A percentile compares a stretch with the other conserved stretches of the same genome.
Evolutionary conservation across 2,888 invertebrate species (phyloP).

Genomic region (Sinodicranocentrus sp.): DNA sequence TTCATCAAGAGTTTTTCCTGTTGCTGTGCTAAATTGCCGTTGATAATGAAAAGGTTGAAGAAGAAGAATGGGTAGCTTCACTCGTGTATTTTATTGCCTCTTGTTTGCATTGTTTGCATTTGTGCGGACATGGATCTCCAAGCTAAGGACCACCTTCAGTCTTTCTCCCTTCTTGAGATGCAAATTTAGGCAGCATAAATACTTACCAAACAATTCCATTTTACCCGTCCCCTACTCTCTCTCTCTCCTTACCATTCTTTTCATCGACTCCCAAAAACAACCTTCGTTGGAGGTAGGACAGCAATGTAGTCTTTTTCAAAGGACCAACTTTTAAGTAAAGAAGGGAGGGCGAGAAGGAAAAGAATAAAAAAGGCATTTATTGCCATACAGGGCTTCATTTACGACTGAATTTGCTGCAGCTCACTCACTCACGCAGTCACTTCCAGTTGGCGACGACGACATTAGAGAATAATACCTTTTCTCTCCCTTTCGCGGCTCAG

Average conservation of each 20-base stretch:
- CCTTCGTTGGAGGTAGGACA: slow-evolving; percentile 58
- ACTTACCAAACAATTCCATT: slow-evolving; percentile 57
- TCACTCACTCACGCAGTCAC: no score
- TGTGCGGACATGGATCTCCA: no score
- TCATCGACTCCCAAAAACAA: slow-evolving; percentile 26
- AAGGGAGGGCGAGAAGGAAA: slow-evolving; percentile 22
- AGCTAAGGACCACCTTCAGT: slow-evolving; percentile 40
- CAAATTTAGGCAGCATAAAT: slow-evolving; percentile 55
- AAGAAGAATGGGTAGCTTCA: no score
- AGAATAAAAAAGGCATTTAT: slow-evolving; percentile 52
- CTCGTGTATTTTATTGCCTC: slow-evolving; percentile 36
- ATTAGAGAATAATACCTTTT: no score
- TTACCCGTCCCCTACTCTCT: slow-evolving; percentile 28
- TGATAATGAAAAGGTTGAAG: no score
- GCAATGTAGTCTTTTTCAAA: slow-evolving; percentile 35
- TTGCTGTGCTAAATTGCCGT: no score
- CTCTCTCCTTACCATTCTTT: no score
- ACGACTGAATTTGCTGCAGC: slow-evolving; percentile 48
- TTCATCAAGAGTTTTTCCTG: no score
- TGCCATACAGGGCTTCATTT: slow-evolving; percentile 44
- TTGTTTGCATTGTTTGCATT: slow-evolving; percentile 36
- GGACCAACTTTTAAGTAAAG: slow-evolving; percentile 22
- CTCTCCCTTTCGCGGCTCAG: no score
- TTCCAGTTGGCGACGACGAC: no score
- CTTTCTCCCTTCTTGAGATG: slow-evolving; percentile 38